These are phyloP conservation scores for Styela clava DNA, from an alignment of 23 tunicate genomes.

Conservation along the genomic window DNA sequence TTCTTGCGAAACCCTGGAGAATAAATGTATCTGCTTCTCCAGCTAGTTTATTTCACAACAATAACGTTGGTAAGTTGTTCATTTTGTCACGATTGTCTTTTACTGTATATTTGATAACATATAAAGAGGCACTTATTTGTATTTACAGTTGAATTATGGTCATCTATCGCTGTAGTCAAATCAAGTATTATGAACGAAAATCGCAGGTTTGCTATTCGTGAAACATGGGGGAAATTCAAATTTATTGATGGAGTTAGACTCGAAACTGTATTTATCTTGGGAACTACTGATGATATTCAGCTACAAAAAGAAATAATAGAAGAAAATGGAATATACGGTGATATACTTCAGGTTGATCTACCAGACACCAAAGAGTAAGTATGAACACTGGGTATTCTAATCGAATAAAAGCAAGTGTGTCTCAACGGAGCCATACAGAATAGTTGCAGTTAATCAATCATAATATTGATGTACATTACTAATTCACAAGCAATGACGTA, in stretches of 20 bases:
- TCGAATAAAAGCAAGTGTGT: too few relatives aligned
- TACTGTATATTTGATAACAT: too few relatives aligned
- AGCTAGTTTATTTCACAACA: not conserved
- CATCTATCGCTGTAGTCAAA: not conserved
- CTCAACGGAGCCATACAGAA: too few relatives aligned
- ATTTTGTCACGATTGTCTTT: too few relatives aligned
- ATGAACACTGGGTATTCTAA: too few relatives aligned
- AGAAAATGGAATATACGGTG: slow-evolving; percentile 29
- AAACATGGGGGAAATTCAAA: slow-evolving; percentile 42
- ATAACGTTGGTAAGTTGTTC: not conserved
- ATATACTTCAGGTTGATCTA: slow-evolving; percentile 44
- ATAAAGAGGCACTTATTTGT: too few relatives aligned
- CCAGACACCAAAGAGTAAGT: slow-evolving; percentile 26
- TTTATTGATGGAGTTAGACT: slow-evolving; percentile 18
- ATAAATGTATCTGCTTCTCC: not conserved
- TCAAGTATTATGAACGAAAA: slow-evolving; percentile 9
- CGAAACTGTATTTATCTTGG: slow-evolving; percentile 37
- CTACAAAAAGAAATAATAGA: not conserved
- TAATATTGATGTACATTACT: not conserved
- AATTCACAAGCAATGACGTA: not conserved
- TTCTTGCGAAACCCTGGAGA: not conserved
- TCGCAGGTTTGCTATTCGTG: slow-evolving; percentile 37
- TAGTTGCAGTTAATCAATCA: not conserved
- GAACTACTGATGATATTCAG: not conserved
- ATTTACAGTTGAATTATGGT: not conserved